These are phyloP conservation scores for Aporrectodea caliginosa DNA, from an alignment of 1,140 invertebrate genomes.

Conservation along the genomic window DNA sequence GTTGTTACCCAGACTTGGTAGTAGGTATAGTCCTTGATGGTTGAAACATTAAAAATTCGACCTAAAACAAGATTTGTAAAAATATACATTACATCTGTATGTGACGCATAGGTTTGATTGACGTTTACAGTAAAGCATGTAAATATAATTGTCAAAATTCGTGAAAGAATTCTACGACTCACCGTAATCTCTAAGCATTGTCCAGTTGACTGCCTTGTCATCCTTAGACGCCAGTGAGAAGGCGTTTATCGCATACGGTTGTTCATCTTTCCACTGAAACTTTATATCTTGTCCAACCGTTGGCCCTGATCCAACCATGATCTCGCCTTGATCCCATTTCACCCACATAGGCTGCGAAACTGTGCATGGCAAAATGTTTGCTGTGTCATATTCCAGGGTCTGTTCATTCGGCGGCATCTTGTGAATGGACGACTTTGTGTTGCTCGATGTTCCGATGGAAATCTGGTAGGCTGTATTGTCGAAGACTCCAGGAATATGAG, in stretches of 20 bases:
- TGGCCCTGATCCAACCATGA: not conserved
- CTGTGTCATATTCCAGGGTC: not conserved
- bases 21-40: not conserved
- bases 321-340: constrained; percentile 5
- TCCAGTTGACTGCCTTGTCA: constrained; percentile 1
- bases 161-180: no score
- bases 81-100: no score
- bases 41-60: not conserved
- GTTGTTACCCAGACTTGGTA: not conserved
- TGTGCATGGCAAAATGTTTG: not conserved
- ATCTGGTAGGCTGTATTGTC: not conserved
- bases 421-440: constrained; percentile 7
- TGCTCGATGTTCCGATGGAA: not conserved
- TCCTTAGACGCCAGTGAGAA: not conserved
- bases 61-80: not conserved
- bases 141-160: no score
- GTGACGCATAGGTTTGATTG: no score
- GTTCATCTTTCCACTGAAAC: not conserved
- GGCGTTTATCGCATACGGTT: not conserved
- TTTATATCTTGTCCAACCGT: not conserved
- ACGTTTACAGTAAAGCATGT: no score
- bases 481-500: not conserved
- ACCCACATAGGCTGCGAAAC: not conserved
- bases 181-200: not conserved
- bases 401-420: not conserved